phyloP scores from a whole-genome alignment of 2,888 invertebrate genomes.

The Amphipoea lucens region DNA sequence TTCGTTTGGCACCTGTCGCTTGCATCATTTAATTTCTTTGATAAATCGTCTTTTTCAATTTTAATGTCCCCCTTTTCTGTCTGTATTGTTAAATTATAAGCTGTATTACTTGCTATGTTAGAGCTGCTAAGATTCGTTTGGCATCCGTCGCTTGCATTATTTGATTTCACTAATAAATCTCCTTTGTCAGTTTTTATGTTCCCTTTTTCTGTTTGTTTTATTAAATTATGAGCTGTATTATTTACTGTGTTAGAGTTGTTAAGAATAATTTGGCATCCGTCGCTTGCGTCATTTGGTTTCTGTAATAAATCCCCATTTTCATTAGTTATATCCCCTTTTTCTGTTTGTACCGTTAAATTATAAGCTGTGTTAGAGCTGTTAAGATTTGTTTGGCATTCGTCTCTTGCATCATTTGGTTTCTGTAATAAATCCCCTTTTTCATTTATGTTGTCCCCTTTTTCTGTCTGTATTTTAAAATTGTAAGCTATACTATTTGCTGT shows the following conservation, averaged over 20 bases:
- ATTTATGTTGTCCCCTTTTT: not conserved
- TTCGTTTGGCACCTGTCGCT: not conserved
- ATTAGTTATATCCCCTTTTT: not conserved
- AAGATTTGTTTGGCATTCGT: not conserved
- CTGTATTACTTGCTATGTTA: not conserved
- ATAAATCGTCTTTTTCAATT: not conserved
- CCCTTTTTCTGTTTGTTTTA: not conserved
- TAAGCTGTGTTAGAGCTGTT: not conserved
- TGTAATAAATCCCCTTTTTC: not conserved
- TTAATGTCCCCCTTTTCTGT: not conserved
- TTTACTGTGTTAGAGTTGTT: not conserved
- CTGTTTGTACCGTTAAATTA: not conserved
- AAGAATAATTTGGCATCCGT: not conserved
- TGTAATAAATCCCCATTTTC: not conserved
- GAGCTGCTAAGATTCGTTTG: not conserved
- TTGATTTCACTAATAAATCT: not conserved
- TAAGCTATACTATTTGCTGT: not conserved
- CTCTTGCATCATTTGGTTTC: not conserved
- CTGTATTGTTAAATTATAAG: not conserved
- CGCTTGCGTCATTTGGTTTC: not conserved
- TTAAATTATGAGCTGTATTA: not conserved
- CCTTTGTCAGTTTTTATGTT: not conserved
- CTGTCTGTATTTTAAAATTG: not conserved
- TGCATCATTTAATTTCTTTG: not conserved
- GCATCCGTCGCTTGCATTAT: too few species aligned